Conservation (phyloP, 1,140 invertebrate genomes). For the Papilio glaucus region DNA sequence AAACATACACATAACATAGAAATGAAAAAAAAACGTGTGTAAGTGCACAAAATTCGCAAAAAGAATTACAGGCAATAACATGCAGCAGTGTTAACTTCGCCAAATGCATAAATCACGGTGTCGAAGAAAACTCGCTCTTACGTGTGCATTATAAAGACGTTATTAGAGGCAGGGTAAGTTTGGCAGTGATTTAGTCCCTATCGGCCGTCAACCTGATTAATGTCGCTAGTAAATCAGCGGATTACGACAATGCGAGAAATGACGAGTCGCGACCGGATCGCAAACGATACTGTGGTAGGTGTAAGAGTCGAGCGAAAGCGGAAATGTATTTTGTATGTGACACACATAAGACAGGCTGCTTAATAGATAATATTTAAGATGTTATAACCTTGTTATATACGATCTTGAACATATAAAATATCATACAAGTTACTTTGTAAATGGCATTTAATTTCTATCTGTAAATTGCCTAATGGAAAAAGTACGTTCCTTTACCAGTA, state of each 20-base stretch:
- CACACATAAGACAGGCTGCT: background rate
- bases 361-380: no score
- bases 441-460: no score
- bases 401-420: no score
- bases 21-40: constrained; percentile 62
- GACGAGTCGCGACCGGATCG: constrained; percentile 79
- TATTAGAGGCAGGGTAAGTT: constrained; percentile 53
- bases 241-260: constrained; percentile 83
- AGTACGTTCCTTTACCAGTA: no score
- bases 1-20: constrained; percentile 58
- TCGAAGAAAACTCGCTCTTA: constrained; percentile 54
- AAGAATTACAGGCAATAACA: constrained; percentile 82
- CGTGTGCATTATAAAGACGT: constrained; percentile 47
- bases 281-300: constrained; percentile 56
- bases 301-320: constrained; percentile 42
- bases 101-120: constrained; percentile 43
- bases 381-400: no score
- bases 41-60: constrained; percentile 76
- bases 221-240: constrained; percentile 82
- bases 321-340: background rate
- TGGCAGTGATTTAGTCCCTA: constrained; percentile 79
- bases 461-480: no score
- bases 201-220: constrained; percentile 82
- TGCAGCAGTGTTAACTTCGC: constrained; percentile 73
- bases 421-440: no score